A percentile compares a stretch with the other conserved stretches of the same genome.
Evolutionary conservation across 2,797 vertebrate species (phyloP).

Genomic region (Artibeus jamaicensis): DNA sequence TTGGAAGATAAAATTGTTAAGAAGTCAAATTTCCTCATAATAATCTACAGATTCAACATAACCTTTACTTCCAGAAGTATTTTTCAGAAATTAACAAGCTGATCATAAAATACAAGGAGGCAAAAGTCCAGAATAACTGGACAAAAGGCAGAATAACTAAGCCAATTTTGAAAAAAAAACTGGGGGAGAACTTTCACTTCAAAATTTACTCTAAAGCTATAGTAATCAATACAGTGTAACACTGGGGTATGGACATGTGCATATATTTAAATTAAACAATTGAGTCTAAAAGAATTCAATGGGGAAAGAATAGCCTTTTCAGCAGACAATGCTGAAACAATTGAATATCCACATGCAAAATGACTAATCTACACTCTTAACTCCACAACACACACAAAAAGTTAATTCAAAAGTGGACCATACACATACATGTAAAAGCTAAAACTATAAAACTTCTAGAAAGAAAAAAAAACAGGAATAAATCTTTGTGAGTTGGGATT

Average conservation of each 20-base stretch:
- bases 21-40: background rate
- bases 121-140: too few relatives aligned
- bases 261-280: background rate
- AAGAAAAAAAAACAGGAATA: background rate
- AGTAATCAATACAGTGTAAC: background rate
- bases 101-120: background rate
- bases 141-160: background rate
- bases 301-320: background rate
- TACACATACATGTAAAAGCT: background rate
- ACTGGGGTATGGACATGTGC: background rate
- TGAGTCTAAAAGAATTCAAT: background rate
- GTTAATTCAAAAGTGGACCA: background rate
- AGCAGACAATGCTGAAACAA: background rate
- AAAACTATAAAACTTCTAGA: background rate
- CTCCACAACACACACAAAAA: background rate
- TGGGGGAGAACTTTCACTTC: background rate
- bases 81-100: background rate
- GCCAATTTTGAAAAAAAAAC: background rate
- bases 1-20: background rate
- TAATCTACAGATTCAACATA: background rate
- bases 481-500: background rate
- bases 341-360: background rate
- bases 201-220: background rate
- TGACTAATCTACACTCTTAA: background rate
- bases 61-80: background rate